Evolutionary conservation across 2,888 invertebrate genomes (phyloP).

Genomic region (Agapetus fuscipes): DNA sequence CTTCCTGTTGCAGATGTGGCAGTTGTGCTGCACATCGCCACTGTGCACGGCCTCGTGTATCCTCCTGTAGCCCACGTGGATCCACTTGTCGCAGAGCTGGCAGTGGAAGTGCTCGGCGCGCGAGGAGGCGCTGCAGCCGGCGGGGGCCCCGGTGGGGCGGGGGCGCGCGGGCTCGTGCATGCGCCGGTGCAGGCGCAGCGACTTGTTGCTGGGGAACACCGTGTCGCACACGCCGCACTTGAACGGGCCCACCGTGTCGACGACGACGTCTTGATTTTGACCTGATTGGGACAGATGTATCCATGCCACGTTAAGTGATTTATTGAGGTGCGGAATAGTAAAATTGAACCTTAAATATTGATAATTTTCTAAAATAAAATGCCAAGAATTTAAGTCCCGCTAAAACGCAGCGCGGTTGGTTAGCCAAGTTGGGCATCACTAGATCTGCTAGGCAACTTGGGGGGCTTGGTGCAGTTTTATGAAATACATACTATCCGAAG

Average conservation of each 20-base stretch:
- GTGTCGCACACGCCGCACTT: constrained; percentile 59
- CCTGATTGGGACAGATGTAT: too few relatives aligned
- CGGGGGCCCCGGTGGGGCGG: constrained; percentile 37
- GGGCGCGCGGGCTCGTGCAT: constrained; percentile 61
- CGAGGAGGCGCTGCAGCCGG: constrained; percentile 31
- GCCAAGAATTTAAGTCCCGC: too few relatives aligned
- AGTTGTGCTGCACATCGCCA: constrained; percentile 46
- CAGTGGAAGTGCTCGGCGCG: constrained; percentile 36
- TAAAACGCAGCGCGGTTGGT: too few relatives aligned
- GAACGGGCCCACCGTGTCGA: constrained; percentile 29
- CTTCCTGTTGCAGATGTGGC: constrained; percentile 62
- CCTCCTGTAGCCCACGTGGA: constrained; percentile 36
- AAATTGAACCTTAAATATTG: too few relatives aligned
- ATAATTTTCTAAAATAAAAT: too few relatives aligned
- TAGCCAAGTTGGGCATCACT: too few relatives aligned
- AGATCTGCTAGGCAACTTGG: too few relatives aligned
- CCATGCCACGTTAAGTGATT: too few relatives aligned
- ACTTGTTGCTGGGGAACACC: constrained; percentile 55
- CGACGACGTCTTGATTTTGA: not conserved
- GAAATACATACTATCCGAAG: too few relatives aligned
- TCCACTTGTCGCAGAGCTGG: constrained; percentile 42
- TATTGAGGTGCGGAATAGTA: too few relatives aligned
- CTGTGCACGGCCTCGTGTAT: constrained; percentile 62
- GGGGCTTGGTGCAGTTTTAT: too few relatives aligned
- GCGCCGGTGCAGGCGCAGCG: constrained; percentile 56